These are phyloP conservation scores for Xestobium rufovillosum DNA, from an alignment of 2,888 invertebrate genomes.

Conservation along the genomic window DNA sequence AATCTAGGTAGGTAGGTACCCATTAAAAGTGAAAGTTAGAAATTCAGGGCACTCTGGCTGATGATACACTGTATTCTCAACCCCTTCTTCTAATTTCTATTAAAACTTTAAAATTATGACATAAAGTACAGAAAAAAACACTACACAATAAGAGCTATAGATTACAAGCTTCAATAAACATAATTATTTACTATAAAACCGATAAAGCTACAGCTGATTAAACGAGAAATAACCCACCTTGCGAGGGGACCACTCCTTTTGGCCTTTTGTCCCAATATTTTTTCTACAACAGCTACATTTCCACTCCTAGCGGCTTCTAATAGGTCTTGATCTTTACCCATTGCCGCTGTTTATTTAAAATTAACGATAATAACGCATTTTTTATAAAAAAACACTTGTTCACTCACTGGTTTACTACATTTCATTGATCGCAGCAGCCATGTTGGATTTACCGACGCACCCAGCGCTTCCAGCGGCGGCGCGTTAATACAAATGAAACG, in stretches of 20 bases:
- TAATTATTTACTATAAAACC: too few species aligned
- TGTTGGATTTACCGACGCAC: slow-evolving; percentile 53
- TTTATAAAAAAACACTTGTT: slow-evolving; percentile 36
- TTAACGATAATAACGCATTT: slow-evolving; percentile 17
- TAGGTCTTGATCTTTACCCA: slow-evolving; percentile 96
- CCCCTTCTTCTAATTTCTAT: too few species aligned
- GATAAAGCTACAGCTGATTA: slow-evolving; percentile 1
- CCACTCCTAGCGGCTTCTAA: slow-evolving; percentile 92
- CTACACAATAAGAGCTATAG: too few species aligned
- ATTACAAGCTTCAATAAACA: too few species aligned
- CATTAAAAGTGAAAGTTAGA: too few species aligned
- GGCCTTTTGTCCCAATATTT: slow-evolving; percentile 79
- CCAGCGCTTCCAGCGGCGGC: slow-evolving; percentile 40
- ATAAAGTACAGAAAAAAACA: too few species aligned
- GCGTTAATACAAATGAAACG: slow-evolving; percentile 27
- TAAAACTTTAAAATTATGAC: too few species aligned
- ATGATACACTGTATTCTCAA: too few species aligned
- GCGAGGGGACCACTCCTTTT: slow-evolving; percentile 91
- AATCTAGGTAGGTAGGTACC: too few species aligned
- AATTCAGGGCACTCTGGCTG: too few species aligned
- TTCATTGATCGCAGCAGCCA: slow-evolving; percentile 75
- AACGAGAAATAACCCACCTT: slow-evolving; percentile 58
- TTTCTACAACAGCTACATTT: slow-evolving; percentile 80
- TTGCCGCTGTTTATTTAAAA: slow-evolving; percentile 41
- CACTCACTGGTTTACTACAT: slow-evolving; percentile 55